A percentile compares a stretch with the other conserved stretches of the same genome.
These are phyloP conservation scores for Myotis vivesi DNA, from an alignment of 2,797 vertebrate genomes.

Conservation along the genomic window DNA sequence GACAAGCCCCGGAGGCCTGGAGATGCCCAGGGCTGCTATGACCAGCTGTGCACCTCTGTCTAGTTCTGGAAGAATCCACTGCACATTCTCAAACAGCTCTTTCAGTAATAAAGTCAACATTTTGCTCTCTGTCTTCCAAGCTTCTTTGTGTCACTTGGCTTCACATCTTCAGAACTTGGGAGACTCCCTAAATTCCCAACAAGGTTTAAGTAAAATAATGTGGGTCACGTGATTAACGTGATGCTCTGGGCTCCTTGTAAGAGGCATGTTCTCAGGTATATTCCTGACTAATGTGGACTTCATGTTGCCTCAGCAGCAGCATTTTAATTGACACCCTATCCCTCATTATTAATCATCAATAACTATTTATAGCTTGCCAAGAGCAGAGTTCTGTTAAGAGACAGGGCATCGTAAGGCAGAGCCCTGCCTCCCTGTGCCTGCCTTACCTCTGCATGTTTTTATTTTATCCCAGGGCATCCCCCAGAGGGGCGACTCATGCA, in stretches of 20 bases:
- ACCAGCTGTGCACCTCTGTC: background rate
- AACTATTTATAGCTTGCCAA: background rate
- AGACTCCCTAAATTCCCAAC: background rate
- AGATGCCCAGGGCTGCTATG: background rate
- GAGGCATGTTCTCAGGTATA: background rate
- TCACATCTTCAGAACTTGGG: background rate
- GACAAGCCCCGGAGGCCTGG: background rate
- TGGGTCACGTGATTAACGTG: background rate
- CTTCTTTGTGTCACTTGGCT: background rate
- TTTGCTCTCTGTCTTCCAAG: background rate
- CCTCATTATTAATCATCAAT: background rate
- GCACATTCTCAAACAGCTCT: background rate
- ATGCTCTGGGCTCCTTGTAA: background rate
- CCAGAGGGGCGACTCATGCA: background rate
- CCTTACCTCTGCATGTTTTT: background rate
- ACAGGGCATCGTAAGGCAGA: background rate
- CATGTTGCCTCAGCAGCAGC: background rate
- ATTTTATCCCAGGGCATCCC: background rate
- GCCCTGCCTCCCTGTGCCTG: background rate
- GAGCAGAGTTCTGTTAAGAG: background rate
- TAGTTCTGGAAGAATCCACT: background rate
- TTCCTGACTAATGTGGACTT: background rate
- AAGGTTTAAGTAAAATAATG: background rate
- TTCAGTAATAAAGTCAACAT: background rate
- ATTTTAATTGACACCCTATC: background rate